Base-by-base conservation (phyloP, 2,888 invertebrate genomes). In the Taenaris catops region DNA sequence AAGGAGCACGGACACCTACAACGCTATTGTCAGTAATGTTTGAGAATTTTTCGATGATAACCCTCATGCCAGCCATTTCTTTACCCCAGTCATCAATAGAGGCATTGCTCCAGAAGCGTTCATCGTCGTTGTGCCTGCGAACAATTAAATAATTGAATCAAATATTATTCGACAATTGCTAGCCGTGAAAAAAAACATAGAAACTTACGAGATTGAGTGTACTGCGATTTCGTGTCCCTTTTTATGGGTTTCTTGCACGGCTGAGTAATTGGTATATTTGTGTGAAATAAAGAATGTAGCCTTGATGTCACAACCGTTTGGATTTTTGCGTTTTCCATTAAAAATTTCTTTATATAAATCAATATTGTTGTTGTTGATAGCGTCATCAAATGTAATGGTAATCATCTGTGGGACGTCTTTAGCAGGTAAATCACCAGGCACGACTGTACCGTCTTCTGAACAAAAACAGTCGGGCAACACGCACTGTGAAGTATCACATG, bases 321-420 rank as follows among this genome's bases (percentile, higher is more conserved):
- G 96, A 66, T 97, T 97, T 75, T 94, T 95, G 47, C 96, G 91
- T 58, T 94, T 93, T 40, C 93, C 92, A 71, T 93, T 95, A 84
- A 97, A 96, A 47, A 97, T 96, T 62, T 96, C 96, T 71, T 95
- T 95, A 89, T 96, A 97, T 29, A 97, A 84, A 56, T 95, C 96
- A 66, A 96, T 96, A 80, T 97, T 97, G 84, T 97, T 96, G 80
- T 96, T 96, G 76, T 97, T 97, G 76, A 97, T 95, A 61, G 96
- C 96, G 61, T 96, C 96, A 65, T 97, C 96, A 69, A 97, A 97
- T 29, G 96, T 96, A 65, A 97, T 94, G 38, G 95, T 96, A 63
- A 97, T 93, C 96, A 96, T 96, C 87, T 96, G 96, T 2, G 96
- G 96, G 0, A 96, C 95, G 60, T 96, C 95, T 78, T 91, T 94